A percentile compares a stretch with the other conserved stretches of the same genome.
Evolutionary conservation across 2,113 vertebrate genomes (phyloP).

Genomic region (Hydrochoerus hydrochaeris): DNA sequence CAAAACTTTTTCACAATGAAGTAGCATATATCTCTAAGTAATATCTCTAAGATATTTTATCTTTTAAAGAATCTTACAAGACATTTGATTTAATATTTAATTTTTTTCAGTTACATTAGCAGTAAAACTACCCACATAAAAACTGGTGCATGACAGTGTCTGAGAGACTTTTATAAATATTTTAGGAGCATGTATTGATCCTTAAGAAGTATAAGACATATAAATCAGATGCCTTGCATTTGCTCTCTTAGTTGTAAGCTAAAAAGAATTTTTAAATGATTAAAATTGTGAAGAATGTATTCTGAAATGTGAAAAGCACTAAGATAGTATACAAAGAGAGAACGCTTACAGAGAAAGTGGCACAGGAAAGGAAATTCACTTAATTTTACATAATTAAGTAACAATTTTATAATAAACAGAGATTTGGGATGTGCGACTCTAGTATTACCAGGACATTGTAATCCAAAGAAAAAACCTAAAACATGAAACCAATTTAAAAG

Average conservation of each 20-base stretch:
- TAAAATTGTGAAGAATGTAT: constrained; percentile 15
- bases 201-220: neutral
- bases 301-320: neutral
- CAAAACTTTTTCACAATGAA: neutral
- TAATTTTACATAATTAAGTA: neutral
- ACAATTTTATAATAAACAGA: constrained; percentile 5
- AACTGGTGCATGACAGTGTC: neutral
- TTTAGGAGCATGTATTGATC: neutral
- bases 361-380: neutral
- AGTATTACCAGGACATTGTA: neutral
- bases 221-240: neutral
- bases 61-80: neutral
- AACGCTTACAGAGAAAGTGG: neutral
- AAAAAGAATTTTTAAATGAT: neutral
- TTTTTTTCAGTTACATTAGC: neutral
- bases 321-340: neutral
- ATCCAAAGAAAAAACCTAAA: neutral
- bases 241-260: neutral
- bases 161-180: constrained; percentile 6
- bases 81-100: neutral
- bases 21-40: neutral
- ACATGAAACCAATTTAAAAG: neutral
- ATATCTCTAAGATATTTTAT: constrained; percentile 12
- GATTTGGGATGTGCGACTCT: neutral
- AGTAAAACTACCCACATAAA: neutral